Evolutionary conservation across 1,140 invertebrate genomes (phyloP), one percentile per base, ranked within the genome.

Genomic region (Physella acuta): DNA sequence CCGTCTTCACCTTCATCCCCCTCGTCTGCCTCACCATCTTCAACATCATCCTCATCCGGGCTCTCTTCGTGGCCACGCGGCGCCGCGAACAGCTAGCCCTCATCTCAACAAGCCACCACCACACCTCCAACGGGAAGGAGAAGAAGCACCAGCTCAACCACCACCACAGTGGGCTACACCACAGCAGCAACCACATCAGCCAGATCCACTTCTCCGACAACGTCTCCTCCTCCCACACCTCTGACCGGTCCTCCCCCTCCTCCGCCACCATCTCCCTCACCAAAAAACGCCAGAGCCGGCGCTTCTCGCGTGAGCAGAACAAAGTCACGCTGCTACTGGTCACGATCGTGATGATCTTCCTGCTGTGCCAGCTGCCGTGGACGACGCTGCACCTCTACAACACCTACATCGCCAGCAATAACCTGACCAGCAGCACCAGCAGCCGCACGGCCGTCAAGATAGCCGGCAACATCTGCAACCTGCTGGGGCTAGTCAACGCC

Each of bases 301-400:
- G 37, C 37, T 28, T 36, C 49, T 66, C 70, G 14, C 71, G 66
- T 1, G 74, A 75, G 56, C 76, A 76, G 68, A 71, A 76, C 51
- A 73, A 89, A 49, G 91, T 92, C 60, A 92, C 91, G 2, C 86
- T 91, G 8, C 91, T 90, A 71, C 81, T 92, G 14, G 91, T 92
- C 58, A 88, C 89, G 2, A 90, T 92, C 2, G 90, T 92, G 1
- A 85, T 92, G 4, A 82, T 92, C 65, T 92, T 92, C 77, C 83
- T 92, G 20, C 77, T 91, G 2, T 92, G 91, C 75, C 91, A 92
- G 80, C 83, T 89, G 33, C 91, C 91, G 0, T 88, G 88, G 63
- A 90, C 90, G 0, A 76, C 85, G 36, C 34, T 69, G 37, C 73
- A 64, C 69, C 67, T 74, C 33, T 75, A 74, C 49, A 49, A 61